Conservation (phyloP, 2,888 invertebrate genomes). For the Monochamus alternatus region DNA sequence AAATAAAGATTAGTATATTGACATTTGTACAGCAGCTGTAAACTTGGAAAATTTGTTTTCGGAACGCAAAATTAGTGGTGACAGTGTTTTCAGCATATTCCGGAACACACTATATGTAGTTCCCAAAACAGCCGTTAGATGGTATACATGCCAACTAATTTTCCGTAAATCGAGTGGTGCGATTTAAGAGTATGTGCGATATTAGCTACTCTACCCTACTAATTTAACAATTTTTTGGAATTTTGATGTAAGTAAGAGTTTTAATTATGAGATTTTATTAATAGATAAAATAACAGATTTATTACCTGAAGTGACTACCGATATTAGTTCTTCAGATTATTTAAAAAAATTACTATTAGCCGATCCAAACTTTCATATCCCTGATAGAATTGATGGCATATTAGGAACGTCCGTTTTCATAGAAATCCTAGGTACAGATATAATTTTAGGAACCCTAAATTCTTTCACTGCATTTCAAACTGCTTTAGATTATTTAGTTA, state of each 20-base stretch:
- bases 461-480: not conserved
- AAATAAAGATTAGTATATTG: no score
- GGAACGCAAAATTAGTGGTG: no score
- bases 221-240: not conserved
- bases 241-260: not conserved
- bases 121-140: no score
- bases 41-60: no score
- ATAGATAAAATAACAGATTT: not conserved
- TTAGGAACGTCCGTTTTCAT: not conserved
- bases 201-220: not conserved
- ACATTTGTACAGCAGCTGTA: no score
- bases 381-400: not conserved
- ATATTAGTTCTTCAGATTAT: not conserved
- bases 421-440: not conserved
- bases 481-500: not conserved
- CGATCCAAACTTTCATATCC: not conserved
- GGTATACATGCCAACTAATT: no score
- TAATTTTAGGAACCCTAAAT: not conserved
- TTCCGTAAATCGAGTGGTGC: no score
- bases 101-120: not conserved
- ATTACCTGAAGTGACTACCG: not conserved
- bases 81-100: no score
- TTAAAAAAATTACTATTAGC: not conserved
- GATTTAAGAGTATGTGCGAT: not conserved
- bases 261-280: not conserved